These are phyloP conservation scores for Gorsachius magnificus DNA, from an alignment of 2,797 vertebrate species.

Conservation along the genomic window DNA sequence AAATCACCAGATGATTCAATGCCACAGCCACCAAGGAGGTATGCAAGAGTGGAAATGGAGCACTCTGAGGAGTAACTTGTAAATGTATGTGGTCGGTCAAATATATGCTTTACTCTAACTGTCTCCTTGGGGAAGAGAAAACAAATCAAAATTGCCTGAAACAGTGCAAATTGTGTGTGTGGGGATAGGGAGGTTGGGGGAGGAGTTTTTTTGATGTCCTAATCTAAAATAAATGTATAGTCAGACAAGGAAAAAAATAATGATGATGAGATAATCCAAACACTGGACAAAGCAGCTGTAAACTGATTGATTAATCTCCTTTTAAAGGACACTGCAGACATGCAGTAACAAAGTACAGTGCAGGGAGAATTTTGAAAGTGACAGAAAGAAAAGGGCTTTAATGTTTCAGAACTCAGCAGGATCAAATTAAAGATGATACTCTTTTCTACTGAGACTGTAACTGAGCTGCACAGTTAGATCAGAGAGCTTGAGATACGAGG, in stretches of 20 bases:
- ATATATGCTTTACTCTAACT: neutral
- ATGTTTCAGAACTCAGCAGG: neutral
- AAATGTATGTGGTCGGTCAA: neutral
- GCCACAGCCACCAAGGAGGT: neutral
- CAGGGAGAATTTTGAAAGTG: neutral
- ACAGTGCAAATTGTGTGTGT: neutral
- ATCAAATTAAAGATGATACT: neutral
- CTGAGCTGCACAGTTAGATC: neutral
- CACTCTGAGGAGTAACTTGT: neutral
- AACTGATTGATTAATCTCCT: neutral
- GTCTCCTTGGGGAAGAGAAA: neutral
- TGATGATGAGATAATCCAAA: neutral
- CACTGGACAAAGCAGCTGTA: neutral
- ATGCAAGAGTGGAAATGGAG: neutral
- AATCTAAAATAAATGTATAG: neutral
- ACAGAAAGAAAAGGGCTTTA: neutral
- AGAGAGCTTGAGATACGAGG: neutral
- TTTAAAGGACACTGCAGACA: neutral
- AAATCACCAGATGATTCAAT: neutral
- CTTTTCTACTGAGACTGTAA: neutral
- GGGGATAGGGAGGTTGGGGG: rapidly evolving
- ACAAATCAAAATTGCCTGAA: constrained; percentile 1
- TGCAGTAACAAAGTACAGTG: neutral
- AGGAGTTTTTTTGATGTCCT: neutral
- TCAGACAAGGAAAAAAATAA: neutral